Percentiles rank a stretch among this genome's conserved stretches.
Conservation (phyloP, 2,797 vertebrate genomes). For the Pelodytes ibericus region DNA sequence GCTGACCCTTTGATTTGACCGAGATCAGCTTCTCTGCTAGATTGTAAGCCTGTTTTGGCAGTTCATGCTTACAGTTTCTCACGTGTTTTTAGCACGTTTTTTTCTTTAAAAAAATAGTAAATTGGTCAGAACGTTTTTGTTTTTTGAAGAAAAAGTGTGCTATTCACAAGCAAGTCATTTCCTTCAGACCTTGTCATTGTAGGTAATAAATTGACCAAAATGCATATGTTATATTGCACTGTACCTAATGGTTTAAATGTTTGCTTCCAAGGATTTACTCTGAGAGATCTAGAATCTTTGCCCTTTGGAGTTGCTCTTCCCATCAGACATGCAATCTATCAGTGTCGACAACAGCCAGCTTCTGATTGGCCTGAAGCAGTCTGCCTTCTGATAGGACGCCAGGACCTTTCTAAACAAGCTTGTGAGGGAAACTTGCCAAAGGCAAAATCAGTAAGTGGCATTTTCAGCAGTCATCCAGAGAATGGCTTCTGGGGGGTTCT, state of each 20-base stretch:
- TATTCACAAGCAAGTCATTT: too few species aligned
- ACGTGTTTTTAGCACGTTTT: too few species aligned
- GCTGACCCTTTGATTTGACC: too few species aligned
- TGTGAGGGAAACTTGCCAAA: constrained; percentile 88
- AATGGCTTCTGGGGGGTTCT: neutral
- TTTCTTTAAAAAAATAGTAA: too few species aligned
- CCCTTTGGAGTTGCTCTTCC: constrained; percentile 95
- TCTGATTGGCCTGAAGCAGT: constrained; percentile 95
- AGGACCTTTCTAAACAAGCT: constrained; percentile 94
- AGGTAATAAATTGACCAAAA: too few species aligned
- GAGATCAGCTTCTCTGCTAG: too few species aligned
- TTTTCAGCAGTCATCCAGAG: neutral
- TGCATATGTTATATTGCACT: neutral
- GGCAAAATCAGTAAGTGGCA: constrained; percentile 85
- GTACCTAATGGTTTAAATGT: neutral
- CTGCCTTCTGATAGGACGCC: constrained; percentile 91
- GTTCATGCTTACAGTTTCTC: too few species aligned
- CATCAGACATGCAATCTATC: constrained; percentile 92
- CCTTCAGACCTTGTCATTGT: too few species aligned
- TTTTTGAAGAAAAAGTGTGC: too few species aligned
- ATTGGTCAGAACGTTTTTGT: too few species aligned
- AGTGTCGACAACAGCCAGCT: constrained; percentile 91
- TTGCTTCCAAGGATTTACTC: constrained; percentile 82
- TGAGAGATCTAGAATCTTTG: constrained; percentile 93
- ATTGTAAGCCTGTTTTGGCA: too few species aligned